phyloP scores from a whole-genome alignment of 1,140 invertebrate genomes.

The Pygmarrhopalites habei region DNA sequence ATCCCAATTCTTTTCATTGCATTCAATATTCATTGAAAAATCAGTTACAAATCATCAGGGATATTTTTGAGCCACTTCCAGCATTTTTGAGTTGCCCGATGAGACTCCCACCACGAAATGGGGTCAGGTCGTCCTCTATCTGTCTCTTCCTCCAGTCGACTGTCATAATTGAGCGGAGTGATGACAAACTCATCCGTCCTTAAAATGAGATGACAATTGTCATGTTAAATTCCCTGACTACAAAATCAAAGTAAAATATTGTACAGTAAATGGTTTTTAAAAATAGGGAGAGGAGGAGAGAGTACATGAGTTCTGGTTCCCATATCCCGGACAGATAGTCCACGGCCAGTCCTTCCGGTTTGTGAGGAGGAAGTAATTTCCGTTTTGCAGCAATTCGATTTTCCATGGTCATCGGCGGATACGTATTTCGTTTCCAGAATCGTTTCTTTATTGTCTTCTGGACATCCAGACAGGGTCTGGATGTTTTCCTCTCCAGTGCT shows the following conservation, averaged over 20 bases:
- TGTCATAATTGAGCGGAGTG: conserved; percentile 20
- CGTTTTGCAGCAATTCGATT: conserved; percentile 23
- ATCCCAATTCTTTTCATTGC: too few species aligned
- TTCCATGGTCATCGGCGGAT: conserved; percentile 23
- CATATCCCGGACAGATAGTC: conserved; percentile 34
- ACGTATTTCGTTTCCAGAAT: conserved; percentile 28
- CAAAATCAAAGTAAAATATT: too few species aligned
- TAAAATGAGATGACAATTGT: too few species aligned
- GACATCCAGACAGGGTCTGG: too few species aligned
- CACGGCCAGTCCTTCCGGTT: conserved; percentile 19
- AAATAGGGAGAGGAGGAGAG: too few species aligned
- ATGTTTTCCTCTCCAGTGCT: too few species aligned
- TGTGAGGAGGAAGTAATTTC: background rate
- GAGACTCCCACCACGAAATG: conserved; percentile 20
- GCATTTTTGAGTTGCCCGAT: conserved; percentile 27
- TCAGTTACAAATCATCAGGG: conserved; percentile 9
- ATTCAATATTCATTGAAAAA: too few species aligned
- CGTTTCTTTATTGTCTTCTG: conserved; percentile 15
- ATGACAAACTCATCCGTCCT: conserved; percentile 20
- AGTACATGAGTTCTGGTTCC: conserved; percentile 33
- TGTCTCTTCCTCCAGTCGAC: background rate
- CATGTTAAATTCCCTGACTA: too few species aligned
- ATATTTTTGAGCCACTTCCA: conserved; percentile 27
- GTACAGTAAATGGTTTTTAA: too few species aligned
- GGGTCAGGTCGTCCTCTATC: background rate